A percentile compares a stretch with the other conserved stretches of the same genome.
Evolutionary conservation across 2,888 invertebrate genomes (phyloP).

Genomic region (Unio delphinus): DNA sequence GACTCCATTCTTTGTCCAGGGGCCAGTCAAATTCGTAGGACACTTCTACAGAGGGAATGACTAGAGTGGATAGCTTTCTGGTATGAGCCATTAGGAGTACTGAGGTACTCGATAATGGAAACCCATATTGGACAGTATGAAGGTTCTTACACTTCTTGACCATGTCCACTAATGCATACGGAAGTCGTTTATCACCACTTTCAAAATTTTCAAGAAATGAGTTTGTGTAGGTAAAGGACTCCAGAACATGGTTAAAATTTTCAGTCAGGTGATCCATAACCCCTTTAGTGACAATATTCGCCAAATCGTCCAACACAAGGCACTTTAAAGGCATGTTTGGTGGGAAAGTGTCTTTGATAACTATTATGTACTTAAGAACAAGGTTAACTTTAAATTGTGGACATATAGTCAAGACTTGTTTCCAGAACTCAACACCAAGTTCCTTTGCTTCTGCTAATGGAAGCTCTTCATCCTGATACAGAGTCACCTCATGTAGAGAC

Average conservation of each 20-base stretch:
- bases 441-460: constrained; percentile 33
- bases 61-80: constrained; percentile 37
- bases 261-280: constrained; percentile 42
- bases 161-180: constrained; percentile 40
- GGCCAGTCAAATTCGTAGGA: constrained; percentile 51
- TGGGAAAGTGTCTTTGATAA: constrained; percentile 46
- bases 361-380: constrained; percentile 40
- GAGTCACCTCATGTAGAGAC: constrained; percentile 35
- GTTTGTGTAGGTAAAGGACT: constrained; percentile 47
- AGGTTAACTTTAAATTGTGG: constrained; percentile 42
- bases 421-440: constrained; percentile 38
- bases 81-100: constrained; percentile 38
- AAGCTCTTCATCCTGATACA: constrained; percentile 49
- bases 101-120: constrained; percentile 47
- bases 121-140: constrained; percentile 40
- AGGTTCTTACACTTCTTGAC: constrained; percentile 34
- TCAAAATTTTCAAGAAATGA: constrained; percentile 45
- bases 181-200: constrained; percentile 42
- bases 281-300: constrained; percentile 50
- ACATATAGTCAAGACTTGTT: constrained; percentile 30
- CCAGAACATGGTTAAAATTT: constrained; percentile 34
- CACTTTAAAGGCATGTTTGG: constrained; percentile 41
- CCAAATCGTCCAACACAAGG: constrained; percentile 45
- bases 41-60: constrained; percentile 40
- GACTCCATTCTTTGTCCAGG: constrained; percentile 24